These are phyloP conservation scores for Abrostola triplasia DNA, from an alignment of 2,888 invertebrate genomes.

Conservation along the genomic window DNA sequence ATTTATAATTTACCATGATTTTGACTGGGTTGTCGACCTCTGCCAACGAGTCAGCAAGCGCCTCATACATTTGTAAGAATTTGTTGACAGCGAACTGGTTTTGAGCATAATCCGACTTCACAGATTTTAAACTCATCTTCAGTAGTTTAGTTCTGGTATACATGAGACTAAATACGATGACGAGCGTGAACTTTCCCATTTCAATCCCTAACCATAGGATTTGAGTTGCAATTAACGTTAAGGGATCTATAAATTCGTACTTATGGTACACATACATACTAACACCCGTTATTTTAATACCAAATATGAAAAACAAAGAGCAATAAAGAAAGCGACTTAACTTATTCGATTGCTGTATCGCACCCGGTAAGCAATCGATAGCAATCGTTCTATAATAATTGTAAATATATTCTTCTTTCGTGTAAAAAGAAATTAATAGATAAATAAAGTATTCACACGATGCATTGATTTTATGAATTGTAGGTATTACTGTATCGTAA, in stretches of 20 bases:
- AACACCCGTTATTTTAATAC: neutral
- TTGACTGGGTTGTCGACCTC: neutral
- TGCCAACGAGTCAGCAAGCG: neutral
- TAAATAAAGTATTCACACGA: neutral
- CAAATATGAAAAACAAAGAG: neutral
- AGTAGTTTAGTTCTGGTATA: neutral
- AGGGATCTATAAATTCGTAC: neutral
- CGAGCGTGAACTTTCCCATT: neutral
- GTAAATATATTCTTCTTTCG: conserved; percentile 1
- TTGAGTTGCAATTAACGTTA: neutral
- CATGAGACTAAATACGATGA: neutral
- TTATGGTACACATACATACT: too few relatives aligned
- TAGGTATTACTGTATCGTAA: neutral
- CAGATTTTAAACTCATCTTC: neutral
- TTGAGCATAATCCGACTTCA: neutral
- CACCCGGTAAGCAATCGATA: neutral
- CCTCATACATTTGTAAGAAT: neutral
- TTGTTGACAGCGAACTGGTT: neutral
- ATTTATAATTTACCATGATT: too few relatives aligned
- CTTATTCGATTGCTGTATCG: neutral
- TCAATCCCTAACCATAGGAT: neutral
- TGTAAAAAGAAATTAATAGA: neutral
- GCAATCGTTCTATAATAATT: neutral
- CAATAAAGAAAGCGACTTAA: neutral
- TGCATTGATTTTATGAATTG: neutral